Evolutionary conservation across 2,888 invertebrate species (phyloP).

Genomic region (Trissolcus brochymenae): DNA sequence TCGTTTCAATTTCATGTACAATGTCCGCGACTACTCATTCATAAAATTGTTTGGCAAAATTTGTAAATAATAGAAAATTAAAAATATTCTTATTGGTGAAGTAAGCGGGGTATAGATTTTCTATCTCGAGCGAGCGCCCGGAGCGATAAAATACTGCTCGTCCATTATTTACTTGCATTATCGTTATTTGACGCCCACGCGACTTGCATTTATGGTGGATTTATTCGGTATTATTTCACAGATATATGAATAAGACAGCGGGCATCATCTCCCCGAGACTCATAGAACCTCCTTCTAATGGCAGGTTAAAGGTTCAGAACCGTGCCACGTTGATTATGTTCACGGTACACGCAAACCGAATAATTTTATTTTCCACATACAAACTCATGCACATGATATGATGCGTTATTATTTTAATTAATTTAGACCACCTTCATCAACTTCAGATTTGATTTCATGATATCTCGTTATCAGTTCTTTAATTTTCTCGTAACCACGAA

Average conservation of each 20-base stretch:
- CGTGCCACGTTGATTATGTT: slow-evolving; percentile 39
- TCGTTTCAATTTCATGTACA: too few relatives aligned
- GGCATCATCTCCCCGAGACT: slow-evolving; percentile 68
- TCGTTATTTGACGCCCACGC: slow-evolving; percentile 75
- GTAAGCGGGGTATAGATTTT: slow-evolving; percentile 67
- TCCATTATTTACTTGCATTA: slow-evolving; percentile 76
- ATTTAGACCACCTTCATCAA: slow-evolving; percentile 19
- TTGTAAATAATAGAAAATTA: too few relatives aligned
- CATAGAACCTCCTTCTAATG: slow-evolving; percentile 59
- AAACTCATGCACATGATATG: slow-evolving; percentile 12
- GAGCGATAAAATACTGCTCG: slow-evolving; percentile 73
- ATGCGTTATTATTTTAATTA: slow-evolving; percentile 41
- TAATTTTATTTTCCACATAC: slow-evolving; percentile 30
- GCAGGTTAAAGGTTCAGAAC: slow-evolving; percentile 35
- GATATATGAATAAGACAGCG: slow-evolving; percentile 73
- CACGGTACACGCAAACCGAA: slow-evolving; percentile 42
- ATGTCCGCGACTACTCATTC: too few relatives aligned
- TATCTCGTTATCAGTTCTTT: slow-evolving; percentile 33
- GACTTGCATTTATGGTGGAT: slow-evolving; percentile 74
- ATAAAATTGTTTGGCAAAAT: too few relatives aligned
- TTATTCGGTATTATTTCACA: slow-evolving; percentile 74
- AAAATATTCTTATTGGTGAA: not conserved
- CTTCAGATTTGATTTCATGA: too few relatives aligned
- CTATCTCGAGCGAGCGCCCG: slow-evolving; percentile 68
- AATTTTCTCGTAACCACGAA: slow-evolving; percentile 37